Base-by-base conservation (phyloP, 35 echinoderm and acorn worm genomes). In the Apostichopus japonicus region DNA sequence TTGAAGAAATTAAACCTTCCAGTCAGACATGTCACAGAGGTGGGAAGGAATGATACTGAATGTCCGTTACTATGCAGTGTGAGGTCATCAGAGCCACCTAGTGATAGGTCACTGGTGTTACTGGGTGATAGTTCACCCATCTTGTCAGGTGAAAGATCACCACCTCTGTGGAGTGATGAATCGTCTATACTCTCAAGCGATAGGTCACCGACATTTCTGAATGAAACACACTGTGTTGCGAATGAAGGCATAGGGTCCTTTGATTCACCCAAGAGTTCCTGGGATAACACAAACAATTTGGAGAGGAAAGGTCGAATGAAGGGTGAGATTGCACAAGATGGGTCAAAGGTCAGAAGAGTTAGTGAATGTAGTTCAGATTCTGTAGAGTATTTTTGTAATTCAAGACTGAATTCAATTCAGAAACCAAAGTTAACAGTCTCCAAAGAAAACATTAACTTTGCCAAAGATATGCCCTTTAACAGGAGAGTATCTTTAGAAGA, bases 301-400 rank as follows among this genome's bases (percentile, higher is more conserved):
- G 71, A 23, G 15, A 24, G 71, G 17, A 75, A n/a, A n/a, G 6
- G 21, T 10, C 8, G 13, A 61, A 10, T 61, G 57, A 61, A 61
- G 57, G 17, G 6, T 75, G 71, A n/a, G 15, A 21, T 75, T 7
- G 16, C 6, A 19, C 16, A 75, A 6, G 17, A 75, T 2, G 4
- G 71, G 71, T 75, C 71, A 75, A 75, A 75, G 71, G 71, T 75
- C 71, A 75, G 71, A 23, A 75, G 71, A 75, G 71, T 75, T 7
- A 75, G 71, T 75, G 71, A 75, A 75, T 75, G 71, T 23, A 75
- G 71, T 75, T 75, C 71, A 75, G 71, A 75, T 21, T 75, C 71
- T 23, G 21, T 75, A 75, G 71, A 75, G 71, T 75, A 75, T 23
- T 75, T 75, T 75, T 75, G 71, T 75, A 75, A 6, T 23, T 75